phyloP scores from a whole-genome alignment of 2,888 invertebrate genomes.

The Ypsolopha sequella region DNA sequence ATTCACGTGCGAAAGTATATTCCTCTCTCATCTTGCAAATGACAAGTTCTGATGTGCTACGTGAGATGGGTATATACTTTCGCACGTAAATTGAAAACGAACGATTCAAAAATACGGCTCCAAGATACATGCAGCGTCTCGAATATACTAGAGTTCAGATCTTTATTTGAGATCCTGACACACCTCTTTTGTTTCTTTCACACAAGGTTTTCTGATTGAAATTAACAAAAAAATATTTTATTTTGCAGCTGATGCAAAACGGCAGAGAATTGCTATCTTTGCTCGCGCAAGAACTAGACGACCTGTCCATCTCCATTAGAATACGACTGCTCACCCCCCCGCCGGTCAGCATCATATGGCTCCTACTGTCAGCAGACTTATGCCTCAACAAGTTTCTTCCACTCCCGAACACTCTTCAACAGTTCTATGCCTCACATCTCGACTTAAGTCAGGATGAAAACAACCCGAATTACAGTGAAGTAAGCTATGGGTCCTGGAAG shows the following conservation, averaged over 20 bases:
- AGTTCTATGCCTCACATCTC: slow-evolving; percentile 56
- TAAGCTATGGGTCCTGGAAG: slow-evolving; percentile 59
- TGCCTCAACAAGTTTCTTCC: slow-evolving; percentile 61
- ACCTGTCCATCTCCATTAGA: slow-evolving; percentile 50
- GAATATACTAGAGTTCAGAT: too few relatives aligned
- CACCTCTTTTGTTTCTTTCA: too few relatives aligned
- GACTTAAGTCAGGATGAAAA: slow-evolving; percentile 46
- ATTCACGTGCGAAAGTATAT: too few relatives aligned
- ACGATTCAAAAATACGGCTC: too few relatives aligned
- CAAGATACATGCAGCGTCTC: too few relatives aligned
- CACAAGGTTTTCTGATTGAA: too few relatives aligned
- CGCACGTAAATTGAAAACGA: too few relatives aligned
- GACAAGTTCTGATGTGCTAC: too few relatives aligned
- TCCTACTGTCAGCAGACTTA: slow-evolving; percentile 48
- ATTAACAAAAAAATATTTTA: neutral
- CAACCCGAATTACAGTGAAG: slow-evolving; percentile 34
- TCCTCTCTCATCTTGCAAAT: too few relatives aligned
- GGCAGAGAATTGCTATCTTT: slow-evolving; percentile 52
- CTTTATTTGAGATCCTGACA: too few relatives aligned
- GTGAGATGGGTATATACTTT: too few relatives aligned
- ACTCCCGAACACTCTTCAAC: slow-evolving; percentile 50
- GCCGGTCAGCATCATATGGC: slow-evolving; percentile 51
- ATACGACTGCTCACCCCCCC: slow-evolving; percentile 45
- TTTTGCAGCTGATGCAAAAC: slow-evolving; percentile 57
- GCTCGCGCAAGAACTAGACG: slow-evolving; percentile 46